Percentiles rank a stretch among this genome's conserved stretches.
These are phyloP conservation scores for Formicarius rufipectus DNA, from an alignment of 2,113 vertebrate species.

Conservation along the genomic window DNA sequence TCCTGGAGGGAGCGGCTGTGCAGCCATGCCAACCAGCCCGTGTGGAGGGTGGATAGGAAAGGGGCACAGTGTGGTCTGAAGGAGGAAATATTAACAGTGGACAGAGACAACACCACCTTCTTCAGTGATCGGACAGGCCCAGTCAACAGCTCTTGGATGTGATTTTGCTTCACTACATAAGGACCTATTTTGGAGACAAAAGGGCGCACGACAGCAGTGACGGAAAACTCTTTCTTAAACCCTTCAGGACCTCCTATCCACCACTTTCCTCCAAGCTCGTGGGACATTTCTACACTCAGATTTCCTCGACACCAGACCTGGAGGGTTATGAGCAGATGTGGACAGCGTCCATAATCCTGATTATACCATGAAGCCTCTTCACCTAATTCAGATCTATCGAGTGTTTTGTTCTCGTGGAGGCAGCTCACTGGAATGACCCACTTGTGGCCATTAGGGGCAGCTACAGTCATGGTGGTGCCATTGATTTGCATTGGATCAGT, in stretches of 20 bases:
- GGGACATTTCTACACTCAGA: not conserved
- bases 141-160: constrained; percentile 53
- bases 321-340: constrained; percentile 10
- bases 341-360: constrained; percentile 6
- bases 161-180: constrained; percentile 52
- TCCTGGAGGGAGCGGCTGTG: constrained; percentile 53
- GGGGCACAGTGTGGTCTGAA: constrained; percentile 40
- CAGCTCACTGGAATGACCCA: constrained; percentile 17
- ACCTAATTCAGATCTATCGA: not conserved
- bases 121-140: constrained; percentile 55
- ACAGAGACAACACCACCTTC: constrained; percentile 59
- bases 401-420: not conserved
- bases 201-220: constrained; percentile 22
- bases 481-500: not conserved
- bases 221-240: constrained; percentile 34
- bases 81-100: constrained; percentile 52
- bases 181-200: constrained; percentile 59
- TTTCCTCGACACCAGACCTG: constrained; percentile 46
- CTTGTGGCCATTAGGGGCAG: not conserved
- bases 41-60: constrained; percentile 41
- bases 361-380: not conserved
- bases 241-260: constrained; percentile 34
- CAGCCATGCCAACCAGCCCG: constrained; percentile 38
- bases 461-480: not conserved
- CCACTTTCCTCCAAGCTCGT: constrained; percentile 27